These are phyloP conservation scores for Channa argus DNA, from an alignment of 2,113 vertebrate genomes.

Conservation along the genomic window DNA sequence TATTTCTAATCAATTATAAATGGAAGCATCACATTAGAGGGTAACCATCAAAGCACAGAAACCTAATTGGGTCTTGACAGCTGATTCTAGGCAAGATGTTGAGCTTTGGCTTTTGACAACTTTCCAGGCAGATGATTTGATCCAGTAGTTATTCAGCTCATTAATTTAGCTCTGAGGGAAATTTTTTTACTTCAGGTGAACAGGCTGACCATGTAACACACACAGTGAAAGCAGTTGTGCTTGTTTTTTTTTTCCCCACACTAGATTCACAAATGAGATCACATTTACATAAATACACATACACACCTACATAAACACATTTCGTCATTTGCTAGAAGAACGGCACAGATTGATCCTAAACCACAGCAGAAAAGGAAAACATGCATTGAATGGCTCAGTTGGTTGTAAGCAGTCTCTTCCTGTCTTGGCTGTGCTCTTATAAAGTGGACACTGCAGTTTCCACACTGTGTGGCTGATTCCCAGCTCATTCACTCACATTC, in stretches of 20 bases:
- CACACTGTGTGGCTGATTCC: conserved; percentile 41
- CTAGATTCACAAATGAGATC: background rate
- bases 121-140: too few species aligned
- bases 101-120: too few species aligned
- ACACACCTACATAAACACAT: background rate
- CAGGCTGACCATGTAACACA: background rate
- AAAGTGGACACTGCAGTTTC: conserved; percentile 29
- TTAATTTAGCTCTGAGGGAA: background rate
- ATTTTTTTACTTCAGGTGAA: background rate
- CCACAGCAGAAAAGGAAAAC: background rate
- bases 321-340: background rate
- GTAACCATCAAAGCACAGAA: background rate
- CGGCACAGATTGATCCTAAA: background rate
- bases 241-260: background rate
- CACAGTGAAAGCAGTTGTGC: background rate
- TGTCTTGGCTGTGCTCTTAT: conserved; percentile 35
- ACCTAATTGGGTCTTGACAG: background rate
- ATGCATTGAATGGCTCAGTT: background rate
- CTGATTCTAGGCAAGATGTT: background rate
- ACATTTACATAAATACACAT: conserved; percentile 1
- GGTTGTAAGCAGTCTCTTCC: conserved; percentile 16
- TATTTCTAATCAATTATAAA: too few species aligned
- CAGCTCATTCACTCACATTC: conserved; percentile 7
- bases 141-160: background rate
- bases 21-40: background rate